Conservation (phyloP, 2,888 invertebrate genomes). For the Chloroclysta siterata region DNA sequence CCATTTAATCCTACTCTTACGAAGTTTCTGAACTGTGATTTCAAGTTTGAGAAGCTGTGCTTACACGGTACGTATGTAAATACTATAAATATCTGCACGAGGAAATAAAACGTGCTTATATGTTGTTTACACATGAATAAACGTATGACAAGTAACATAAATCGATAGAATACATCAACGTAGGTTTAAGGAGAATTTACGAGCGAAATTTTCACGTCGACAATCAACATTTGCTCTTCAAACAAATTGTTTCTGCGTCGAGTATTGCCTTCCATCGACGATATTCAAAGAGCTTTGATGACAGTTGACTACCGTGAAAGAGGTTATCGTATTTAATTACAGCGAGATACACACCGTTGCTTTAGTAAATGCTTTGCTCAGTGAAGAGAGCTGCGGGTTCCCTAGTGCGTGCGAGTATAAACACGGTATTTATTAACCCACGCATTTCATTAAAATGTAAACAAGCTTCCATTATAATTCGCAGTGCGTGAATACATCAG, state of each 20-base stretch:
- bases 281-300: conserved; percentile 34
- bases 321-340: conserved; percentile 50
- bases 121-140: conserved; percentile 21
- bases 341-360: conserved; percentile 45
- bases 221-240: conserved; percentile 44
- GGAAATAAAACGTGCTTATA: conserved; percentile 21
- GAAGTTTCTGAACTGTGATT: conserved; percentile 32
- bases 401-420: conserved; percentile 55
- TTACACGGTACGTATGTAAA: conserved; percentile 1
- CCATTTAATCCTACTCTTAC: conserved; percentile 37
- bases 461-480: conserved; percentile 70
- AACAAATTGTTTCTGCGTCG: conserved; percentile 46
- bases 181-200: conserved; percentile 43
- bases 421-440: conserved; percentile 62
- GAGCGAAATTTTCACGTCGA: conserved; percentile 32
- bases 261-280: conserved; percentile 28
- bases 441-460: conserved; percentile 76
- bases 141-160: conserved; percentile 22
- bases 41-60: conserved; percentile 10
- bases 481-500: conserved; percentile 67
- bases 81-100: conserved; percentile 8
- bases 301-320: conserved; percentile 32
- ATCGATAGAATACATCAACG: conserved; percentile 20
- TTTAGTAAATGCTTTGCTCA: conserved; percentile 44
- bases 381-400: conserved; percentile 49